Base-by-base conservation (phyloP, 2,888 invertebrate genomes). In the Strigamia maritima region DNA sequence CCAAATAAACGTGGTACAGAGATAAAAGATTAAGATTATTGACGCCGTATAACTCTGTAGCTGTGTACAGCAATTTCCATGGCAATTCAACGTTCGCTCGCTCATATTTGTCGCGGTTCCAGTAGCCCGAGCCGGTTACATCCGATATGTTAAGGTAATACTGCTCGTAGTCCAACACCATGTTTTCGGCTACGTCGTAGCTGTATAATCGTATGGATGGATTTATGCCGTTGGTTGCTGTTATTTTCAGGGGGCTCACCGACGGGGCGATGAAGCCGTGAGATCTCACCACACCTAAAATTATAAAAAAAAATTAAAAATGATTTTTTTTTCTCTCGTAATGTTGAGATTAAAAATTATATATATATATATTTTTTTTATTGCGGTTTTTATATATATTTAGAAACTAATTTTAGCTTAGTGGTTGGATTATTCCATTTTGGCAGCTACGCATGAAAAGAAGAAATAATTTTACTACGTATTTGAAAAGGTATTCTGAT, bases 261-360 rank as follows among this genome's bases (percentile, higher is more conserved):
- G 79, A 75, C 0, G 75, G 54, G 8, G 77, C 79, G 12, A 79
- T 40, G 49, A 78, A 77, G 31, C 44, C 79, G 19, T 77, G 79
- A n/a, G 65, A 60, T 7, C 8, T 26, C 12, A 79, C 74, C 6
- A 74, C 74, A 74, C 24, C 74, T 74, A 16, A 22, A 22, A 74
- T 14, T n/a, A n/a, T n/a, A n/a, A n/a, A n/a, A n/a, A n/a, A n/a
- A n/a, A n/a, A n/a, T n/a, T n/a, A n/a, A n/a, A n/a, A n/a, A n/a
- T n/a, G n/a, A n/a, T n/a, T n/a, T n/a, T n/a, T n/a, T n/a, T n/a
- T n/a, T n/a, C n/a, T n/a, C n/a, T n/a, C n/a, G n/a, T n/a, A n/a
- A n/a, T n/a, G n/a, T n/a, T n/a, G n/a, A n/a, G n/a, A n/a, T n/a
- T n/a, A n/a, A n/a, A n/a, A n/a, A n/a, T n/a, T n/a, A n/a, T n/a